A percentile compares a stretch with the other conserved stretches of the same genome.
These are phyloP conservation scores for Lagodon rhomboides DNA, from an alignment of 2,797 vertebrate genomes.

Conservation along the genomic window DNA sequence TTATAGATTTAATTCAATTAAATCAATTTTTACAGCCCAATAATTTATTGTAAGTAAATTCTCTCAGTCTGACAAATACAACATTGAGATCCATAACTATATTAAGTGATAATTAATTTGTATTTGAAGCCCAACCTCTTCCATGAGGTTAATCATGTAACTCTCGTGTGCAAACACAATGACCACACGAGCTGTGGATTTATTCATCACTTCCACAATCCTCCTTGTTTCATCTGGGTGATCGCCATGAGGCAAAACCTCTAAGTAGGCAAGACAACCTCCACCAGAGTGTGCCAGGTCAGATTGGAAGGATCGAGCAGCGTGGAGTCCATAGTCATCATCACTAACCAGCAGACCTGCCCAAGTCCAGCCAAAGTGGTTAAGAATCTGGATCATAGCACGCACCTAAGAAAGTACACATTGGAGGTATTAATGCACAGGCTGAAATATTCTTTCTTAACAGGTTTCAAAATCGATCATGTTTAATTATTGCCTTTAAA, in stretches of 20 bases:
- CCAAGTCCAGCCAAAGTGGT: conserved; percentile 81
- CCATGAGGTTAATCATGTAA: conserved; percentile 55
- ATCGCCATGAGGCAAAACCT: conserved; percentile 70
- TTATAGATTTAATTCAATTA: not conserved
- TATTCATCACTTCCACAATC: conserved; percentile 56
- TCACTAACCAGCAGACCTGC: conserved; percentile 77
- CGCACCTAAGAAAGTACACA: conserved; percentile 40
- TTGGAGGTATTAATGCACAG: not conserved
- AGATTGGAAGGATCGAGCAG: conserved; percentile 69
- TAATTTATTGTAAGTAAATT: not conserved
- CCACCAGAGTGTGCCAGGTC: conserved; percentile 47
- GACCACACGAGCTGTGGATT: conserved; percentile 63
- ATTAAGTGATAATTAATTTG: not conserved
- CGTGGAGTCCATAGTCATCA: conserved; percentile 81
- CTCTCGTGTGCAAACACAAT: conserved; percentile 64
- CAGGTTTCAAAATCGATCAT: not conserved
- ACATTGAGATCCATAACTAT: not conserved
- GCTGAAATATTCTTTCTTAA: not conserved
- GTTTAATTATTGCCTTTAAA: not conserved
- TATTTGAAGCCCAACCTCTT: conserved; percentile 50
- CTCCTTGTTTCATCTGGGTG: conserved; percentile 42
- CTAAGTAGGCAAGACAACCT: conserved; percentile 76
- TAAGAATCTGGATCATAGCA: conserved; percentile 78
- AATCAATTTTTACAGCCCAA: not conserved
- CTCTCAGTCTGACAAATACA: not conserved